phyloP scores from a whole-genome alignment of 1,140 invertebrate genomes.

The Holotrichia oblita region DNA sequence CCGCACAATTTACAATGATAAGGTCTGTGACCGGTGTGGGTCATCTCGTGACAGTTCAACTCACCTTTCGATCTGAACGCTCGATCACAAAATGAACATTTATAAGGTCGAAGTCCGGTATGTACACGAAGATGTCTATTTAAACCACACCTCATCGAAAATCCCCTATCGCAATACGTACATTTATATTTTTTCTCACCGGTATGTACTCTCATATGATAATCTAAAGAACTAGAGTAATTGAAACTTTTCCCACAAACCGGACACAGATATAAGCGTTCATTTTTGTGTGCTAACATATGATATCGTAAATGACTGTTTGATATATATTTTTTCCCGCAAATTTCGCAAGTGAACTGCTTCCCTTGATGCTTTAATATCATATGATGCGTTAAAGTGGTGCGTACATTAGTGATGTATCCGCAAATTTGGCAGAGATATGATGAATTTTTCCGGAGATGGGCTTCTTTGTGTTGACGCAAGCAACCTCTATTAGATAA shows the following conservation, averaged over 20 bases:
- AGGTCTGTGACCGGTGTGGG: conserved; percentile 79
- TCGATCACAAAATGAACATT: conserved; percentile 65
- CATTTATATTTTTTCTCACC: conserved; percentile 55
- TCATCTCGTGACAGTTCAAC: conserved; percentile 62
- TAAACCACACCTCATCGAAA: conserved; percentile 46
- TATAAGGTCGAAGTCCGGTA: conserved; percentile 66
- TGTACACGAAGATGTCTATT: conserved; percentile 63
- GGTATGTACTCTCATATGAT: conserved; percentile 52
- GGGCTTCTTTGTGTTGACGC: conserved; percentile 10
- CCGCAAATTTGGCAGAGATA: conserved; percentile 47
- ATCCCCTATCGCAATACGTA: conserved; percentile 54
- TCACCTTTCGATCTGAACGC: conserved; percentile 52
- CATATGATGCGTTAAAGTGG: conserved; percentile 33
- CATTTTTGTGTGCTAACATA: conserved; percentile 43
- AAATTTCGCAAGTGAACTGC: conserved; percentile 43
- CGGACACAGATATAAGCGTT: conserved; percentile 45
- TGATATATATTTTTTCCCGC: conserved; percentile 45
- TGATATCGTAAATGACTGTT: conserved; percentile 42
- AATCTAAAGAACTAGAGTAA: conserved; percentile 47
- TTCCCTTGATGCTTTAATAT: conserved; percentile 39
- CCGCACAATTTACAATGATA: conserved; percentile 75
- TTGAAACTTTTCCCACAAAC: conserved; percentile 51
- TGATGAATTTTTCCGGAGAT: conserved; percentile 42
- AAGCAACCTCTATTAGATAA: background rate
- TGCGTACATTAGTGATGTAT: conserved; percentile 2